These are phyloP conservation scores for Baccha elongata DNA, from an alignment of 2,888 invertebrate genomes.

Conservation along the genomic window DNA sequence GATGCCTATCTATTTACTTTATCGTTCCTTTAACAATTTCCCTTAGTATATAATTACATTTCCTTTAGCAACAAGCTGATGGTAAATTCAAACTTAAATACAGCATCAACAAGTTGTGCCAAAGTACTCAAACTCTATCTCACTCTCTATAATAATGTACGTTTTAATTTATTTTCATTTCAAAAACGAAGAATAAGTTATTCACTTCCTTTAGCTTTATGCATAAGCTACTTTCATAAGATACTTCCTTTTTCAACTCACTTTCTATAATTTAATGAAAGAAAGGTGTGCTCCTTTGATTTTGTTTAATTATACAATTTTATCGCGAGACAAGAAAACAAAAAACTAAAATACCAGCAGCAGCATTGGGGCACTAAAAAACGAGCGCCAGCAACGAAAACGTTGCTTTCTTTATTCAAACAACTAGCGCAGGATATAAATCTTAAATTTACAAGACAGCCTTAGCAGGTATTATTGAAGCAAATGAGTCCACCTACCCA, in stretches of 20 bases:
- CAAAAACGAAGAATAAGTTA: not conserved
- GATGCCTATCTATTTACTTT: not conserved
- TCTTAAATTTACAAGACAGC: conserved; percentile 72
- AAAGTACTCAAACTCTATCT: not conserved
- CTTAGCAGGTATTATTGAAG: conserved; percentile 69
- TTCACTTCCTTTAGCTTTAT: conserved; percentile 14
- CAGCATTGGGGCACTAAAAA: not conserved
- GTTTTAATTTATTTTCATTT: conserved; percentile 67
- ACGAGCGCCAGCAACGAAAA: conserved; percentile 16
- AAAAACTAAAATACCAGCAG: conserved; percentile 19
- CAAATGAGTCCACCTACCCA: conserved; percentile 73
- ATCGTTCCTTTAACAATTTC: not conserved
- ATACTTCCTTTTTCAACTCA: not conserved
- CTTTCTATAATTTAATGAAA: not conserved
- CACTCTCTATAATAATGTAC: conserved; percentile 47
- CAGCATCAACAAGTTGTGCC: conserved; percentile 64
- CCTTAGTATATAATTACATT: conserved; percentile 35
- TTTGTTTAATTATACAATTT: conserved; percentile 70
- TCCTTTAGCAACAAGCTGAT: not conserved
- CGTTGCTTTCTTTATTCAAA: too few species aligned
- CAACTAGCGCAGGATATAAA: conserved; percentile 66
- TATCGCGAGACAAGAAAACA: conserved; percentile 38
- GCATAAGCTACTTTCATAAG: conserved; percentile 41
- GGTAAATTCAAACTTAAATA: conserved; percentile 30
- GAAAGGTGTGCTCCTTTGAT: conserved; percentile 56